phyloP scores from a whole-genome alignment of 2,888 invertebrate genomes.

The Phlogophora meticulosa region DNA sequence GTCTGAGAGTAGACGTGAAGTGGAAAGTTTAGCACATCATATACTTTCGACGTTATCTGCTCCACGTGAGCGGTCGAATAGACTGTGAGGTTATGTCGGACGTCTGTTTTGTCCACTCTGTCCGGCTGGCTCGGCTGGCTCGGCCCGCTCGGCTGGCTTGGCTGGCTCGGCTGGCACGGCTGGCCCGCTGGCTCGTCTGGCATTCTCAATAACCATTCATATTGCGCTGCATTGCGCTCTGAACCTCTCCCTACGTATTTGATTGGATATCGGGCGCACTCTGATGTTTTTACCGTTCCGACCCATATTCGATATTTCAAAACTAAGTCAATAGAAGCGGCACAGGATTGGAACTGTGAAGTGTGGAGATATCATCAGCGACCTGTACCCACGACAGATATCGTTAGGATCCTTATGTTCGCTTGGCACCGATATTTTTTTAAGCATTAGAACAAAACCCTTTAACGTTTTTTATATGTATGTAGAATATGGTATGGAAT shows the following conservation, averaged over 20 bases:
- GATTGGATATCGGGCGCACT: background rate
- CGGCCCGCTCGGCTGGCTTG: too few species aligned
- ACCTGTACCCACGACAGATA: background rate
- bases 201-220: slow-evolving; percentile 22
- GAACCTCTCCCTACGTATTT: background rate
- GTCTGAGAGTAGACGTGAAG: too few species aligned
- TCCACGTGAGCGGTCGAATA: too few species aligned
- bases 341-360: background rate
- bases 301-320: slow-evolving; percentile 9
- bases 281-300: slow-evolving; percentile 4
- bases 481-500: too few species aligned
- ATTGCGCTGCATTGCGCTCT: slow-evolving; percentile 8
- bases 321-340: slow-evolving; percentile 1
- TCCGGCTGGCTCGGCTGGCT: background rate
- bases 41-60: too few species aligned
- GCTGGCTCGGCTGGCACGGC: background rate
- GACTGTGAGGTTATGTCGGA: too few species aligned
- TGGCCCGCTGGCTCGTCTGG: background rate
- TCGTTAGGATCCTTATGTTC: background rate
- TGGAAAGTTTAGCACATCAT: too few species aligned
- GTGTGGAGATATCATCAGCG: background rate
- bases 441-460: too few species aligned
- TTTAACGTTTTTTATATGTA: too few species aligned
- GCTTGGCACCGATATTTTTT: too few species aligned
- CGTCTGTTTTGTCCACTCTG: too few species aligned